phyloP scores from a whole-genome alignment of 2,797 vertebrate species.

The Syndactyla subalaris region DNA sequence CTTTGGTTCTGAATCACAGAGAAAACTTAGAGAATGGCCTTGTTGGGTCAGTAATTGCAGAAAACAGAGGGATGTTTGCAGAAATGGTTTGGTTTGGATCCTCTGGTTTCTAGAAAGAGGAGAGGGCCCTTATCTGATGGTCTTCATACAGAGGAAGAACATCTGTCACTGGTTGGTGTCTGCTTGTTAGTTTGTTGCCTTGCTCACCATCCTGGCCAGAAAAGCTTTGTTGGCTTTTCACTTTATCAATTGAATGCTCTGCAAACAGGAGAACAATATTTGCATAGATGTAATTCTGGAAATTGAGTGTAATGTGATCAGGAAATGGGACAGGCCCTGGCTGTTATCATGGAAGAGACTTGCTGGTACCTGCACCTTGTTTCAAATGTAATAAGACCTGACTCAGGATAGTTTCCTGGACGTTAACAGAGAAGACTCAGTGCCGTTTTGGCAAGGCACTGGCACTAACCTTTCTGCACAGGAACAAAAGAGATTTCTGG shows the following conservation, averaged over 20 bases:
- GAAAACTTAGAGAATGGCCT: background rate
- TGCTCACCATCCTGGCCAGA: background rate
- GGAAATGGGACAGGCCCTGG: conserved; percentile 55
- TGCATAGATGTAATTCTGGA: conserved; percentile 52
- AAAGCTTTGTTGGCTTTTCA: conserved; percentile 16
- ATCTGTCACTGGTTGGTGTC: background rate
- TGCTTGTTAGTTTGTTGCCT: background rate
- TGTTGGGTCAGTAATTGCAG: fast-evolving
- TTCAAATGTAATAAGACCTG: conserved; percentile 60
- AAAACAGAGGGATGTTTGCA: background rate
- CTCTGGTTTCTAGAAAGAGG: background rate
- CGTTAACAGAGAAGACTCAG: background rate
- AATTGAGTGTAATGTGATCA: conserved; percentile 49
- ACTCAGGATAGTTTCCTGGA: conserved; percentile 61
- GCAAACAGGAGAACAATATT: conserved; percentile 52
- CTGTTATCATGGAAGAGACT: conserved; percentile 46
- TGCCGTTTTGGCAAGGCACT: conserved; percentile 30
- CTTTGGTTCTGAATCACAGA: background rate
- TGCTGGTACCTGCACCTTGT: conserved; percentile 52
- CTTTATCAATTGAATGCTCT: conserved; percentile 44
- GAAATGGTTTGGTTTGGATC: background rate
- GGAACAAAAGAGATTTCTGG: conserved; percentile 33
- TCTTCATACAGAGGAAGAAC: background rate
- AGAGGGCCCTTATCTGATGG: background rate
- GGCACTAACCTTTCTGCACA: background rate